Percentiles rank a stretch among this genome's conserved stretches.
Evolutionary conservation across 2,113 vertebrate species (phyloP).

Genomic region (Nesoenas mayeri): DNA sequence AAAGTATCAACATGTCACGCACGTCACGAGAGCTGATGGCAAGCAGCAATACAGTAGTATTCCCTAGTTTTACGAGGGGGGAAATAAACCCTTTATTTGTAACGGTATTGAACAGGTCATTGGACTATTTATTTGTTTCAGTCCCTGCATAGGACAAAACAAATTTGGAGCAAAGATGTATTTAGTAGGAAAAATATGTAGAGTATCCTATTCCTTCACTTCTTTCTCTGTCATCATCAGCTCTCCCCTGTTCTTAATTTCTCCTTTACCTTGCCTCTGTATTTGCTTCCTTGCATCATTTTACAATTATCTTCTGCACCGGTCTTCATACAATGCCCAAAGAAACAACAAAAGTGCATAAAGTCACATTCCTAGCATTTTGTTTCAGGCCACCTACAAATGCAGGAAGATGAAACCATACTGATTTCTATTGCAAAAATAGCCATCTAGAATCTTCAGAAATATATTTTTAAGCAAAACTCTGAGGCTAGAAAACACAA

Average conservation of each 20-base stretch:
- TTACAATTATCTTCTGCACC: not conserved
- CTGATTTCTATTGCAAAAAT: not conserved
- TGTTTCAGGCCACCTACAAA: not conserved
- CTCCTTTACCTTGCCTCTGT: not conserved
- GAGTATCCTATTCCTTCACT: not conserved
- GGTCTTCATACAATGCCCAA: not conserved
- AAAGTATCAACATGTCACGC: fast-evolving
- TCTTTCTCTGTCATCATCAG: not conserved
- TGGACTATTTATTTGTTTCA: not conserved
- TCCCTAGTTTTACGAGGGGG: not conserved
- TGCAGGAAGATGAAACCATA: not conserved
- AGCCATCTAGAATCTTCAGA: not conserved
- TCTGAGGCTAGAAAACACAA: not conserved
- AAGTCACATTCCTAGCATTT: not conserved
- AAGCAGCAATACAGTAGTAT: not conserved
- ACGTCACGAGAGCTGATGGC: not conserved
- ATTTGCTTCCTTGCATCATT: not conserved
- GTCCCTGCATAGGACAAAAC: not conserved
- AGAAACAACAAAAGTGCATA: not conserved
- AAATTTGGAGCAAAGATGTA: not conserved
- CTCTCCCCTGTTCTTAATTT: not conserved
- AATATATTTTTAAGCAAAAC: not conserved
- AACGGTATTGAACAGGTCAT: not conserved
- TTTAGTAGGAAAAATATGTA: not conserved
- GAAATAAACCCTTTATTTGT: not conserved